Evolutionary conservation across 2,113 vertebrate species (phyloP).

Genomic region (Tursiops truncatus): DNA sequence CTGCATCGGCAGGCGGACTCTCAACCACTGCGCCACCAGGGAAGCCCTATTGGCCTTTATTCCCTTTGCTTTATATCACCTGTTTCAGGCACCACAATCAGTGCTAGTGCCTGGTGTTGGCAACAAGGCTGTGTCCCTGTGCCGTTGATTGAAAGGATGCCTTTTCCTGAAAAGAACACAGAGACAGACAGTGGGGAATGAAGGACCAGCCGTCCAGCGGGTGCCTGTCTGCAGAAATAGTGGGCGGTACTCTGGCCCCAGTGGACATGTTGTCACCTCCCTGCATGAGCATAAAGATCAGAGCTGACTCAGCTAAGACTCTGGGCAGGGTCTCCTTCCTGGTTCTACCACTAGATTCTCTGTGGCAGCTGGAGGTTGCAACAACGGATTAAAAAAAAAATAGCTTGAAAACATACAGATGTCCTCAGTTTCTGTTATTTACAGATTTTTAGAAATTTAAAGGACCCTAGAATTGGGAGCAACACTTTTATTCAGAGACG

Average conservation of each 20-base stretch:
- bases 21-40: too few relatives aligned
- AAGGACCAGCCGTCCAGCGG: accelerated
- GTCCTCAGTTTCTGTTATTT: not conserved
- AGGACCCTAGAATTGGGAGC: too few relatives aligned
- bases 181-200: not conserved
- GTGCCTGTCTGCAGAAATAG: not conserved
- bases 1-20: too few relatives aligned
- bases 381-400: not conserved
- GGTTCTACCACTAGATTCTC: not conserved
- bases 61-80: accelerated
- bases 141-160: not conserved
- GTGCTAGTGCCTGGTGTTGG: accelerated
- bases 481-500: not conserved
- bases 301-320: not conserved
- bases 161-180: not conserved
- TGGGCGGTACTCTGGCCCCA: not conserved
- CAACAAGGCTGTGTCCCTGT: not conserved
- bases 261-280: accelerated
- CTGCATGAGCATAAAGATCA: accelerated
- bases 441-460: not conserved
- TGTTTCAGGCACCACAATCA: accelerated
- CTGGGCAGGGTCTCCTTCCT: not conserved
- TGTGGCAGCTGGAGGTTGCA: not conserved
- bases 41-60: not conserved
- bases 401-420: not conserved